Conservation (phyloP, 2,113 vertebrate genomes). For the Equus przewalskii region DNA sequence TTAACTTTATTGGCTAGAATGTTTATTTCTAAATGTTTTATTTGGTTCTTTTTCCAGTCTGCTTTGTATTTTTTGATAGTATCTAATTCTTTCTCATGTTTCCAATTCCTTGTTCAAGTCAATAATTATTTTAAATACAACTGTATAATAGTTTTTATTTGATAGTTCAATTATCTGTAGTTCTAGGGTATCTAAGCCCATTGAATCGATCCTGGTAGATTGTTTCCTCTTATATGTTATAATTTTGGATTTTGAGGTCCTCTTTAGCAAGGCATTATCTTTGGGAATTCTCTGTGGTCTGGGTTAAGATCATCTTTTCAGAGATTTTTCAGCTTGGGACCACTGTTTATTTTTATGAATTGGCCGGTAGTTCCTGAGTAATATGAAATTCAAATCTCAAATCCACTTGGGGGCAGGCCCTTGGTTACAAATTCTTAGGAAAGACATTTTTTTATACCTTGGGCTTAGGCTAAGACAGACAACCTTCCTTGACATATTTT, state of each 20-base stretch:
- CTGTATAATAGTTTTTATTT: not conserved
- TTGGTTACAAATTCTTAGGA: not conserved
- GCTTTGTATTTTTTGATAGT: not conserved
- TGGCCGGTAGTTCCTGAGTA: not conserved
- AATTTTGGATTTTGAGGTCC: not conserved
- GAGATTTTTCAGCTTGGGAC: not conserved
- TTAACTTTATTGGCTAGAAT: not conserved
- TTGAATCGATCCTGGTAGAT: not conserved
- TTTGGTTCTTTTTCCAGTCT: not conserved
- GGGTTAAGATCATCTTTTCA: not conserved
- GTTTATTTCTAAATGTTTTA: conserved; percentile 8
- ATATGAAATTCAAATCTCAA: conserved; percentile 10
- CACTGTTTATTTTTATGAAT: not conserved
- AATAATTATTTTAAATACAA: not conserved
- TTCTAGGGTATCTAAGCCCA: not conserved
- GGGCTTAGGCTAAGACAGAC: not conserved
- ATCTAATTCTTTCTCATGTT: conserved; percentile 22
- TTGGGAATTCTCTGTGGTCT: not conserved
- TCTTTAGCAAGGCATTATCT: not conserved
- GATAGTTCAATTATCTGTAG: not conserved
- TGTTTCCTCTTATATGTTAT: not conserved
- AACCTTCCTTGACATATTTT: not conserved
- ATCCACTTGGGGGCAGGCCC: not conserved
- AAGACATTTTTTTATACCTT: not conserved
- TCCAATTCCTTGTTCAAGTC: not conserved